A percentile compares a stretch with the other conserved stretches of the same genome.
Conservation (phyloP, 2,113 vertebrate genomes). For the Shinisaurus crocodilurus region DNA sequence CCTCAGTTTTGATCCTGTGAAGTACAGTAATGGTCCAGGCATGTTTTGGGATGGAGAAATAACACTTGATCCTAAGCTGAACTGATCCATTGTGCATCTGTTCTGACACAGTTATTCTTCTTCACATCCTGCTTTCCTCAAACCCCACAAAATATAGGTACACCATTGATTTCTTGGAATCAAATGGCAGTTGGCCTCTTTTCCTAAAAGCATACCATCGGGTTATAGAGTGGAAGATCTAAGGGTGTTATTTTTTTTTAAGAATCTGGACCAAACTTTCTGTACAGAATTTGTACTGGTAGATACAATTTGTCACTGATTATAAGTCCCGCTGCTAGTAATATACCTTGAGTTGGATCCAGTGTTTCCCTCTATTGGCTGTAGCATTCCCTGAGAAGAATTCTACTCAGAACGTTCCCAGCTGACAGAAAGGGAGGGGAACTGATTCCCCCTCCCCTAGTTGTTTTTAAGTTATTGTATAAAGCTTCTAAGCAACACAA, state of each 20-base stretch:
- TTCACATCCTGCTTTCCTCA: neutral
- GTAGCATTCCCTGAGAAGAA: neutral
- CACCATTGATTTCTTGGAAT: neutral
- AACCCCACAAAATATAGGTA: neutral
- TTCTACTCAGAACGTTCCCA: no score
- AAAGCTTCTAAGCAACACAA: no score
- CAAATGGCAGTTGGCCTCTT: neutral
- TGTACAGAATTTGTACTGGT: neutral
- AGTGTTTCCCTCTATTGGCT: neutral
- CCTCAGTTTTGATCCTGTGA: neutral
- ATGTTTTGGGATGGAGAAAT: neutral
- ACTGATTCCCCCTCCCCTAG: no score
- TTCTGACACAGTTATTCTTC: neutral
- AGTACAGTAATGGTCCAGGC: neutral
- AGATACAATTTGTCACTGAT: neutral
- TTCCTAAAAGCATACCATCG: neutral
- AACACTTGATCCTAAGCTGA: neutral
- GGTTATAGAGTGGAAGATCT: neutral
- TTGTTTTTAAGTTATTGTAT: no score
- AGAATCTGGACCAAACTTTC: neutral
- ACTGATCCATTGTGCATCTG: neutral
- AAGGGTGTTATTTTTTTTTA: neutral
- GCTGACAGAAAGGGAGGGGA: neutral
- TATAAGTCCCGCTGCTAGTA: neutral
- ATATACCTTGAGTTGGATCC: neutral